Evolutionary conservation across 1,140 invertebrate species (phyloP), one percentile per base, ranked within the genome.

Genomic region (Drosophila ficusphila): DNA sequence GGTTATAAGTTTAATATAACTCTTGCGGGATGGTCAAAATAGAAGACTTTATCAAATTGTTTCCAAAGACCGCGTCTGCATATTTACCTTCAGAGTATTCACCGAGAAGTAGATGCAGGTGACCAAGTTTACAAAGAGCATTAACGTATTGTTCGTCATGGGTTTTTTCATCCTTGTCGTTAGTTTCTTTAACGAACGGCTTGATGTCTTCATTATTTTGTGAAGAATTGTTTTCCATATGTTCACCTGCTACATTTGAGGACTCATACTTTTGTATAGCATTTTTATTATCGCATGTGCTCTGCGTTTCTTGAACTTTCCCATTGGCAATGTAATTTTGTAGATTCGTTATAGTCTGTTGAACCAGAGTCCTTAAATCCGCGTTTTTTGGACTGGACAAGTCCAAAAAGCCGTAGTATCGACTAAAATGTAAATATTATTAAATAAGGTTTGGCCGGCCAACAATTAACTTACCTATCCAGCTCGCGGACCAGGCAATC

Each of bases 61-160:
- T n/a, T n/a, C n/a, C n/a, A n/a, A n/a, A n/a, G n/a, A n/a, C n/a
- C n/a, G n/a, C n/a, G n/a, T n/a, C n/a, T 21, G 19, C 19, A 41
- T 74, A 48, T 56, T 71, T 93, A 97, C 97, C 97, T 96, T 98
- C 98, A 21, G 94, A 93, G 93, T 96, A 98, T 91, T 98, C 96
- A 92, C 97, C 97, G 3, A 98, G 92, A 0, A 99, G 92, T 4
- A 99, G 93, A 92, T 98, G 96, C 89, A 98, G 97, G 93, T 99
- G 97, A 1, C 98, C 98, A 21, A 99, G 92, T 92, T 98, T 98
- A 81, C 97, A 98, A 90, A 96, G 98, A 8, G 97, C 97, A 91
- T 97, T 96, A 8, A 25, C 44, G 1, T 64, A 36, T 8, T 67
- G 23, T 18, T 23, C 27, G 14, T 64, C 65, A 5, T 23, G 25